Conservation (phyloP, 1,140 invertebrate genomes). For the Sweltsa coloradensis region DNA sequence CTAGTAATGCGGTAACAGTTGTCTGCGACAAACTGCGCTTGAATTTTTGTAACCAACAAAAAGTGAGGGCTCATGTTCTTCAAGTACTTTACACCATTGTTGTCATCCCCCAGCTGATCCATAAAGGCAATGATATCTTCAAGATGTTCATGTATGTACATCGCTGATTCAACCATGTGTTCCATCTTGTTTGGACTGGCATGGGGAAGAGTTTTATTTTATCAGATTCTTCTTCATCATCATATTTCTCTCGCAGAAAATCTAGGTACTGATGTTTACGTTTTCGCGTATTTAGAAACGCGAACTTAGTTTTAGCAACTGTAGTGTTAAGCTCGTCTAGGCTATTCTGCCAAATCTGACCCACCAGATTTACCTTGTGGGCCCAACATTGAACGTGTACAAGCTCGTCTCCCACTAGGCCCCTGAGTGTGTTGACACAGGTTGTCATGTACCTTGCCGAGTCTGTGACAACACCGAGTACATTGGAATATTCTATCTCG, state of each 20-base stretch:
- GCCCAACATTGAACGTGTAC: not conserved
- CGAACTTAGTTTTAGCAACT: not conserved
- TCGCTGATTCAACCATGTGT: not conserved
- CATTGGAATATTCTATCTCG: not conserved
- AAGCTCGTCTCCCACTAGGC: not conserved
- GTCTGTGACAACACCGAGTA: not conserved
- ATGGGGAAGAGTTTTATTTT: not conserved
- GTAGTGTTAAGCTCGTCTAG: not conserved
- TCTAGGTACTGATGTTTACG: not conserved
- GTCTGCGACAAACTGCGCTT: not conserved
- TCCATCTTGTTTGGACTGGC: slow-evolving; percentile 2
- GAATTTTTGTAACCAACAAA: not conserved
- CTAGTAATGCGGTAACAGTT: not conserved
- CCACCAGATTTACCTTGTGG: slow-evolving; percentile 1
- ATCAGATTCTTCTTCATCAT: not conserved
- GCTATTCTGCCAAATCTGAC: not conserved
- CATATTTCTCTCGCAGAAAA: not conserved
- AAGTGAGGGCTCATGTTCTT: not conserved
- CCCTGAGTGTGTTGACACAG: not conserved
- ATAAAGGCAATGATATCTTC: not conserved
- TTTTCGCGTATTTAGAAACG: not conserved
- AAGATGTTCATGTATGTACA: slow-evolving; percentile 1
- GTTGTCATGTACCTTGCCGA: not conserved
- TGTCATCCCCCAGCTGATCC: not conserved
- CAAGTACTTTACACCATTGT: not conserved